Base-by-base conservation (phyloP, 1,140 invertebrate species). In the Pseudomyrmex pallidus region DNA sequence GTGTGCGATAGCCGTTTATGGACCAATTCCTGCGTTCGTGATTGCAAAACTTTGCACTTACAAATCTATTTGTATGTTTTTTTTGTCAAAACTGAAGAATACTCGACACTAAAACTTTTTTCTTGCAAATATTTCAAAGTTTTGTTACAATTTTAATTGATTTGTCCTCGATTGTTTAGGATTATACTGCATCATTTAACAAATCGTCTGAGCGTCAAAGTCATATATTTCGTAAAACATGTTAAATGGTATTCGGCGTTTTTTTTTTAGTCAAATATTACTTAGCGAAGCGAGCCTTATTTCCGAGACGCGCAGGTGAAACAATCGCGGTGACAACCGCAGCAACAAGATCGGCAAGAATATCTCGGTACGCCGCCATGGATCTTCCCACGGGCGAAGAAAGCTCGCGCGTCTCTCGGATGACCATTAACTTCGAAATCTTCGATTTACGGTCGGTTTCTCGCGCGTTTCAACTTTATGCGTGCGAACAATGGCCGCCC, bases 401-500 rank as follows among this genome's bases (percentile, higher is more conserved):
- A 17, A 57, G 56, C 4, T 70, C 66, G 64, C 50, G 73, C 74
- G 74, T 25, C 67, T 68, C 83, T 46, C 70, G 61, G 80, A 72
- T 57, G 74, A 57, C 87, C 88, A 85, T 89, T 89, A 89, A 89
- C 88, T 89, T 89, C 85, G 87, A 89, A 87, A 89, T 87, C 82
- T 85, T 89, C 85, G 88, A 89, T 89, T 89, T 89, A 89, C 87
- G 88, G 74, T 85, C 62, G 83, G 80, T 89, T 87, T 89, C 87
- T 83, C 57, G 70, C 62, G 77, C 82, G 82, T 86, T 88, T 89
- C 82, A 73, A 85, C 86, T 92, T 91, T 91, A 91, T 89, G 89
- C 87, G 77, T 86, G 80, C 87, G 87, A 93, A 93, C 93, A 93
- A 93, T 93, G 84, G 89, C 90, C 91, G 90, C 93, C 93, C 90